A percentile compares a stretch with the other conserved stretches of the same genome.
These are phyloP conservation scores for Hypomecis atomaria DNA, from an alignment of 2,888 invertebrate species.

Conservation along the genomic window DNA sequence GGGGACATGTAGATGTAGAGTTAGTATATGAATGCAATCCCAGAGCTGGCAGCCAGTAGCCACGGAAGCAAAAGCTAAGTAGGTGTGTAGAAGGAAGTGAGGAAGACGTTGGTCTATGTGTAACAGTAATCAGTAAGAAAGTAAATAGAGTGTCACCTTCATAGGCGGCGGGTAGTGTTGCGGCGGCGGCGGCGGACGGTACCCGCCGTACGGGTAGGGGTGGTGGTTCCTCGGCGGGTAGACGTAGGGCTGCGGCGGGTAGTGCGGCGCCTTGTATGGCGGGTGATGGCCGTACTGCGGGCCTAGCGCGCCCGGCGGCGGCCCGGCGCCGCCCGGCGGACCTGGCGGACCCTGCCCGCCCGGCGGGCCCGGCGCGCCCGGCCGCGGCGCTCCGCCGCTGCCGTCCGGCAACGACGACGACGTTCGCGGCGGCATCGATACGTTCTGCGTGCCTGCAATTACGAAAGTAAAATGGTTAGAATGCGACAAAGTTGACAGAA, in stretches of 20 bases:
- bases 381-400: constrained; percentile 72
- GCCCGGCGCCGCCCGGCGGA: constrained; percentile 61
- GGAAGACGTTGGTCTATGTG: neutral
- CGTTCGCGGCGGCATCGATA: constrained; percentile 98
- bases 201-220: constrained; percentile 79
- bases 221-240: constrained; percentile 80
- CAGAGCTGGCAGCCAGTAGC: no score
- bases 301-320: constrained; percentile 73
- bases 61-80: no score
- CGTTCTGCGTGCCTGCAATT: constrained; percentile 93
- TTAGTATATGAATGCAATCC: no score
- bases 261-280: constrained; percentile 75
- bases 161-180: constrained; percentile 74
- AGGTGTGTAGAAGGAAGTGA: neutral
- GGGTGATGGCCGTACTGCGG: constrained; percentile 75
- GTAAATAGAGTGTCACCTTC: constrained; percentile 57
- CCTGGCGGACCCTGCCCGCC: constrained; percentile 59
- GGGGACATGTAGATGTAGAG: no score
- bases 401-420: constrained; percentile 90
- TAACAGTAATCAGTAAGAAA: neutral
- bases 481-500: no score
- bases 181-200: constrained; percentile 74
- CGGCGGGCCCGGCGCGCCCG: constrained; percentile 58
- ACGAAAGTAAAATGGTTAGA: neutral
- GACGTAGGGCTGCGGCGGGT: constrained; percentile 79